Base-by-base conservation (phyloP, 2,888 invertebrate genomes). In the Tortrix viridana region DNA sequence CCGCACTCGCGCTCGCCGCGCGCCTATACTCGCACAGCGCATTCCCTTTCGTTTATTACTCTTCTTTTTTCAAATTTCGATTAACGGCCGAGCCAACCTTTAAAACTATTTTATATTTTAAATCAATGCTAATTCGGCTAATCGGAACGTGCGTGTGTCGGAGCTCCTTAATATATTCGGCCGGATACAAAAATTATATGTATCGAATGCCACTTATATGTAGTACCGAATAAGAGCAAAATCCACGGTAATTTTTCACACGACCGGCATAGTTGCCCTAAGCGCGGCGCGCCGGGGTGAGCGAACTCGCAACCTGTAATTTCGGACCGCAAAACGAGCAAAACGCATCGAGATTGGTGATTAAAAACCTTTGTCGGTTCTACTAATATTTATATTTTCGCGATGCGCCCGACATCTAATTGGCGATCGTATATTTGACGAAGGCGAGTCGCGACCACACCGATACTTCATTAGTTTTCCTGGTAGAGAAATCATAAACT, bases 301-400 rank as follows among this genome's bases (percentile, higher is more conserved):
- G 82, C 89, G 92, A 91, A 88, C 92, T 85, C 84, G 79, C 87
- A 86, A 87, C 85, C 90, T 88, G 91, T 88, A 91, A 91, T 91
- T 92, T 91, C 77, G 90, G 90, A 92, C 92, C 92, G 92, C 92
- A 92, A 92, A 92, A 92, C 82, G 89, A 89, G 80, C 82, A 90
- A 89, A 84, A 89, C 81, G 82, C 80, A 86, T 84, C 80, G 82
- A 82, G 89, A 92, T 92, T 84, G 87, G 89, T 90, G 92, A 92
- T 92, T 91, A 91, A 90, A 90, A 91, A 89, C 90, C 90, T 92
- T 92, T 92, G 92, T 91, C 92, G 92, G 92, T 89, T 91, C 91
- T 92, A 92, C 92, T 92, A 92, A 92, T 92, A 92, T 92, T 92
- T 91, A 92, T 92, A 92, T 92, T 90, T 89, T 90, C 86, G 88